These are phyloP conservation scores for Oryzias curvinotus DNA, from an alignment of 2,113 vertebrate genomes.

Conservation along the genomic window DNA sequence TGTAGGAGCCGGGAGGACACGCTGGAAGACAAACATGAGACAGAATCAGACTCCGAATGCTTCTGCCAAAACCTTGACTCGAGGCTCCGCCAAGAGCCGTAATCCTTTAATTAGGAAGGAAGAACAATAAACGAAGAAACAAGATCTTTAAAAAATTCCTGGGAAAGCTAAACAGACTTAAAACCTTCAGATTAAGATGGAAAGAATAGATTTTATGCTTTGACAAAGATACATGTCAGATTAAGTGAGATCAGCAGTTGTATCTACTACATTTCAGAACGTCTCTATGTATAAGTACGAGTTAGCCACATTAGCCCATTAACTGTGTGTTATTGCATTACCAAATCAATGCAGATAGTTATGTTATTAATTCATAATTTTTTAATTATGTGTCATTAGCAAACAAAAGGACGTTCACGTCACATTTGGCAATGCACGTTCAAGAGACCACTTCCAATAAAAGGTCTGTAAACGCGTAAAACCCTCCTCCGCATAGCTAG, in stretches of 20 bases:
- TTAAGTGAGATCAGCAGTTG: conserved; percentile 29
- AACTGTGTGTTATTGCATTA: no score
- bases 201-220: conserved; percentile 19
- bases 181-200: conserved; percentile 25
- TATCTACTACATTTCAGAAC: background rate
- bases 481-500: no score
- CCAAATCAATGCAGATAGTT: no score
- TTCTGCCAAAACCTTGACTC: background rate
- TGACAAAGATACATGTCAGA: conserved; percentile 43
- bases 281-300: background rate
- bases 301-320: no score
- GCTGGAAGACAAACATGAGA: conserved; percentile 70
- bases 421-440: no score
- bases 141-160: conserved; percentile 5
- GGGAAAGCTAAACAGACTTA: conserved; percentile 9
- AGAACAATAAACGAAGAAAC: conserved; percentile 18
- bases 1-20: conserved; percentile 90
- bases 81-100: background rate
- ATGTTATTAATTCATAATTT: background rate
- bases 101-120: background rate
- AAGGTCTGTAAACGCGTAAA: no score
- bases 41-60: background rate
- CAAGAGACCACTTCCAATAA: no score
- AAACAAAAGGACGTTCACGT: no score
- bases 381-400: background rate